phyloP scores from a whole-genome alignment of 2,888 invertebrate species.

The Ecdyonurus torrentis region DNA sequence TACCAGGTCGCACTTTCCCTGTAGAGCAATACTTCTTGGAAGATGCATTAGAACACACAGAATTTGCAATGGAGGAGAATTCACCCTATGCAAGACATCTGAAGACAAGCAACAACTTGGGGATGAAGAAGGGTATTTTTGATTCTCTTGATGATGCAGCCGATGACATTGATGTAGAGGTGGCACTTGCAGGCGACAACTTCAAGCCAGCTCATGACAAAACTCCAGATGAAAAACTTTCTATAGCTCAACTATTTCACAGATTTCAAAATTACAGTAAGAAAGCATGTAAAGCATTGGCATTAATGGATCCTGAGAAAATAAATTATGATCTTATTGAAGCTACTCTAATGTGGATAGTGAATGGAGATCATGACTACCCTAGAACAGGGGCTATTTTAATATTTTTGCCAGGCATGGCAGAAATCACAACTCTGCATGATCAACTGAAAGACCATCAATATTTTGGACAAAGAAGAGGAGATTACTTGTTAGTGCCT shows the following conservation, averaged over 20 bases:
- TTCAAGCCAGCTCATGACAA: conserved; percentile 33
- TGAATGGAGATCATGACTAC: conserved; percentile 48
- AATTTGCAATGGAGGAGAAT: conserved; percentile 42
- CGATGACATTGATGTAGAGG: conserved; percentile 41
- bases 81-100: conserved; percentile 37
- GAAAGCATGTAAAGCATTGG: conserved; percentile 52
- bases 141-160: conserved; percentile 6
- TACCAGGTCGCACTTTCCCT: conserved; percentile 66
- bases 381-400: conserved; percentile 57
- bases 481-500: conserved; percentile 57
- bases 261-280: conserved; percentile 45
- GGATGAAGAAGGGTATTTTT: conserved; percentile 7
- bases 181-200: conserved; percentile 39
- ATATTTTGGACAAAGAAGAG: conserved; percentile 42
- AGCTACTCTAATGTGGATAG: conserved; percentile 48
- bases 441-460: conserved; percentile 48
- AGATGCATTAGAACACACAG: conserved; percentile 51
- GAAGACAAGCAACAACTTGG: conserved; percentile 6
- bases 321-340: conserved; percentile 65
- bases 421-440: conserved; percentile 55
- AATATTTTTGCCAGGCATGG: conserved; percentile 62
- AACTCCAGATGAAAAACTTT: conserved; percentile 53
- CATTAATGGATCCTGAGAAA: conserved; percentile 57
- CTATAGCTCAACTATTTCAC: conserved; percentile 44
- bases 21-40: conserved; percentile 68